Base-by-base conservation (phyloP, 2,888 invertebrate genomes). In the Prosapia bicincta region DNA sequence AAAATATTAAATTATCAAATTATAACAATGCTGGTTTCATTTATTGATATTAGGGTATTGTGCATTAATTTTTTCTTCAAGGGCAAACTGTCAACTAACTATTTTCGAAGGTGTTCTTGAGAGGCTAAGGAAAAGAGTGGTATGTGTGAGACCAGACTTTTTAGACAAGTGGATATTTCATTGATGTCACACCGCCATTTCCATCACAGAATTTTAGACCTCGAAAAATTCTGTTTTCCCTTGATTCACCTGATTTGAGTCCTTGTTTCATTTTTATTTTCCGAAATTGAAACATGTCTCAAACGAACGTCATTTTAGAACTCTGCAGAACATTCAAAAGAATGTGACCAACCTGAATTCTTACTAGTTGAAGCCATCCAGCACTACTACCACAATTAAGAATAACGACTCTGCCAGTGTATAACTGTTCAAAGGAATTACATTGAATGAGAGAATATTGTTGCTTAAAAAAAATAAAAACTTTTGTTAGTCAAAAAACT, bases 321-420 rank as follows among this genome's bases (percentile, higher is more conserved):
- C 76, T 26, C 15, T 76, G 74, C 73, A 72, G 74, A 77, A 72
- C 66, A 76, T 78, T 66, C 71, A 78, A 77, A 74, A 26, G 66
- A 38, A 66, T 70, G 73, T 69, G 69, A 77, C 75, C 68, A 65
- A 66, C 30, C 72, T 15, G 68, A 54, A 23, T 69, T 68, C 32
- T n/a, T 75, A 23, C 75, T 75, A 72, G 66, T 72, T 65, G 69
- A 75, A 75, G 75, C 43, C 65, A 75, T 77, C 75, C 69, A 77
- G 65, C 43, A 66, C 15, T 72, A 72, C 72, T 76, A 69, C 76
- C 20, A 72, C 26, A 20, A 30, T 13, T 76, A 66, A 69, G 69
- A 72, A 66, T 43, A 30, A 28, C 66, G 69, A 15, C 54, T 68
- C 72, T 24, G 26, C 30, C 43, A 26, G 10, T 72, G 69, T 76